Evolutionary conservation across 2,113 vertebrate species (phyloP), one percentile per base, ranked within the genome.

Genomic region (Amazona vittata): DNA sequence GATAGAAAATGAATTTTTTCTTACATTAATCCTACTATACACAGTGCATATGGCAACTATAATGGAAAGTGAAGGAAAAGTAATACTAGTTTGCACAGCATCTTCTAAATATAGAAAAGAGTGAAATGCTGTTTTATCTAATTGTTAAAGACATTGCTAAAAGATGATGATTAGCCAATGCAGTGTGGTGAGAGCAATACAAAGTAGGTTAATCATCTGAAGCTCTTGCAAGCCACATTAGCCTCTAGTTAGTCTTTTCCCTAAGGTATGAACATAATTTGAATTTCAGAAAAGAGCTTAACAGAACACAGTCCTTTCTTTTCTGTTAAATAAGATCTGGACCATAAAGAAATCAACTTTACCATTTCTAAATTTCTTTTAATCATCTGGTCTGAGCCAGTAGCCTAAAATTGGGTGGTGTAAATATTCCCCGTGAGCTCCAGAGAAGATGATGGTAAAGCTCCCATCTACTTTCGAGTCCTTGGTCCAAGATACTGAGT

Each of bases 171-270:
- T 92, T 96, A 95, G 93, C 77, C 41, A 95, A 57, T 90, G 55
- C 69, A 92, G 55, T 35, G 35, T 92, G 77, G 50, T 33, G 84
- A 95, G 43, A 96, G 65, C 71, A 96, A 70, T 76, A 69, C 60
- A 94, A 98, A 95, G 49, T 96, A 94, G 93, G 89, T 95, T 98
- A 94, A 97, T 96, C 86, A 94, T 83, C 78, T 85, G 83, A 90
- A 97, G 69, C 79, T 96, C 82, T 44, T 52, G 21, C 22, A 79
- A 95, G 93, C 85, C 77, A 70, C 96, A 65, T 90, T 88, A 95
- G 73, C 93, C 46, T 93, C 73, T 89, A 43, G 91, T 88, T 89
- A 90, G 92, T 94, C 77, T 83, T 97, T 93, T 60, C 87, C 75
- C 92, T 94, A 50, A 95, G 64, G 87, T 95, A 85, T 92, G 96